Percentiles rank a stretch among this genome's conserved stretches.
Evolutionary conservation across 2,797 vertebrate species (phyloP).

Genomic region (Thaleichthys pacificus): DNA sequence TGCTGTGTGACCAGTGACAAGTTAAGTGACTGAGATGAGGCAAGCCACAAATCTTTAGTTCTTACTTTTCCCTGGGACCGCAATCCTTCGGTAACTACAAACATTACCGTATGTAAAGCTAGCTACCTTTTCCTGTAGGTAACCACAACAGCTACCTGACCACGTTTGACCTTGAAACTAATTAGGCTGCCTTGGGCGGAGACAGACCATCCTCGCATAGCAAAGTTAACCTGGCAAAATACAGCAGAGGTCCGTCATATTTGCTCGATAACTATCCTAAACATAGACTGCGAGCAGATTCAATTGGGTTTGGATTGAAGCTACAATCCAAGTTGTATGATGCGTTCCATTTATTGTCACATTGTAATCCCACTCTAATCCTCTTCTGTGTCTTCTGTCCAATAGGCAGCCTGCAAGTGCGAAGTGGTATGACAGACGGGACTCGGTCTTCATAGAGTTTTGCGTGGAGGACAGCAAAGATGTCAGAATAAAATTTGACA

Average conservation of each 20-base stretch:
- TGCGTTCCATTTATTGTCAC: background rate
- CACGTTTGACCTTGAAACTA: conserved; percentile 8
- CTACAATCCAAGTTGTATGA: background rate
- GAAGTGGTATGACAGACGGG: conserved; percentile 96
- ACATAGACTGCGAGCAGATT: background rate
- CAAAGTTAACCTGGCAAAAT: background rate
- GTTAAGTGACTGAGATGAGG: no score
- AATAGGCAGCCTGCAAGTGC: conserved; percentile 90
- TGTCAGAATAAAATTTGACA: conserved; percentile 87
- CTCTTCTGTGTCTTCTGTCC: conserved; percentile 3
- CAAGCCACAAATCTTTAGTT: no score
- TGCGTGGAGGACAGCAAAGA: conserved; percentile 97
- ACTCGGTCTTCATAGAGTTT: conserved; percentile 93
- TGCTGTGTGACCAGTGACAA: no score
- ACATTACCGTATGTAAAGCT: background rate
- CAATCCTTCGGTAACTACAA: background rate
- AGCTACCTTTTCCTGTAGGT: background rate
- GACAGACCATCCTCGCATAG: background rate
- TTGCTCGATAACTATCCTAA: background rate
- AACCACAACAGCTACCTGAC: background rate
- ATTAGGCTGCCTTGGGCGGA: conserved; percentile 2
- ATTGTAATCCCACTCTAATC: conserved; percentile 3
- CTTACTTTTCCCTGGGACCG: no score
- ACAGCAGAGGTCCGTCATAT: background rate
- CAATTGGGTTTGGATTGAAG: background rate